These are phyloP conservation scores for Mermis nigrescens DNA, from an alignment of 2,888 invertebrate genomes.

Conservation along the genomic window DNA sequence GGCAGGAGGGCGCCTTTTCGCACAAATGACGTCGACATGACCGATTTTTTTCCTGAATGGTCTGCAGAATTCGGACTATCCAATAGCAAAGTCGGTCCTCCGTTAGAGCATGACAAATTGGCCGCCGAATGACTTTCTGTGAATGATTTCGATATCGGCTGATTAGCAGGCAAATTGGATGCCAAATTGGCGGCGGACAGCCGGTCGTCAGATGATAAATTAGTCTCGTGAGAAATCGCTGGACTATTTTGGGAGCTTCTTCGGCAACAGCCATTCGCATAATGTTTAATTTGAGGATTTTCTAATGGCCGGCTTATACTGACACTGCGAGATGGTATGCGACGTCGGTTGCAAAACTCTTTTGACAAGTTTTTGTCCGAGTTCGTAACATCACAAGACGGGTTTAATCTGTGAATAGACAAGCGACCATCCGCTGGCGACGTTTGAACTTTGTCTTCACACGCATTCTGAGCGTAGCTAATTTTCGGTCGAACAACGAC, in stretches of 20 bases:
- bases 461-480: neutral
- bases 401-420: neutral
- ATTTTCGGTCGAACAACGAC: neutral
- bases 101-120: neutral
- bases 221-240: neutral
- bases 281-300: too few relatives aligned
- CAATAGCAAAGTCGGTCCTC: too few relatives aligned
- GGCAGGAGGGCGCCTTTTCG: neutral
- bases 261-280: too few relatives aligned
- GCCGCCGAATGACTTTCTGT: too few relatives aligned
- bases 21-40: too few relatives aligned
- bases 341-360: too few relatives aligned
- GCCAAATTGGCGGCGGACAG: neutral
- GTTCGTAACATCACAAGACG: too few relatives aligned
- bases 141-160: too few relatives aligned
- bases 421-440: neutral
- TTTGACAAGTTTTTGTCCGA: too few relatives aligned
- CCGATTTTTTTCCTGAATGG: neutral
- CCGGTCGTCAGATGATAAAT: neutral
- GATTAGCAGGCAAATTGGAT: neutral
- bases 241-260: neutral
- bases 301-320: too few relatives aligned
- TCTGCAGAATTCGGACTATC: too few relatives aligned
- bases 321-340: too few relatives aligned
- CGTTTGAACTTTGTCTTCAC: neutral